Conservation (phyloP, 2,888 invertebrate genomes). For the Tupiocoris notatus region DNA sequence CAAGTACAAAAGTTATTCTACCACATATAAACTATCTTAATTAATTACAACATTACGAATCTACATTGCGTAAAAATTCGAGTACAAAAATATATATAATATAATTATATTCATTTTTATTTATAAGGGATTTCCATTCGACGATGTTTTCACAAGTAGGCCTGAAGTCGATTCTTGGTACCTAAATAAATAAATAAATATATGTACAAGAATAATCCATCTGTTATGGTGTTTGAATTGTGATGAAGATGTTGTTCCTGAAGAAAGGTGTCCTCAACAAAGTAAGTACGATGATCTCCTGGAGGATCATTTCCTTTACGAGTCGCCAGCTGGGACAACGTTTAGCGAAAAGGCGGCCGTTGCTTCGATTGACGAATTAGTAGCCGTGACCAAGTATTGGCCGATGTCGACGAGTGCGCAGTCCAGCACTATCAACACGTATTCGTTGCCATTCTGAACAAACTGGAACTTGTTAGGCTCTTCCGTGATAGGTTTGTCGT, state of each 20-base stretch:
- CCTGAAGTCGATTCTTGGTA: slow-evolving; percentile 41
- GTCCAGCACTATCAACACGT: slow-evolving; percentile 73
- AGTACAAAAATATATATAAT: slow-evolving; percentile 41
- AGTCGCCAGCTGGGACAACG: slow-evolving; percentile 55
- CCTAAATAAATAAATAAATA: slow-evolving; percentile 30
- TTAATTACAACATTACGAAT: slow-evolving; percentile 36
- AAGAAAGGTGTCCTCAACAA: too few species aligned
- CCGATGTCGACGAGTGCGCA: slow-evolving; percentile 77
- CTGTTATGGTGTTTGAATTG: slow-evolving; percentile 29
- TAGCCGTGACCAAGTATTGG: slow-evolving; percentile 82
- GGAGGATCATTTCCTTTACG: slow-evolving; percentile 36
- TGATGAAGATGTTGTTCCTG: too few species aligned
- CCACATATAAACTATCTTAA: slow-evolving; percentile 23
- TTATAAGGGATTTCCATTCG: slow-evolving; percentile 8
- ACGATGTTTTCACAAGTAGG: slow-evolving; percentile 44
- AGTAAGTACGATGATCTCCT: too few species aligned
- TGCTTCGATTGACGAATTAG: slow-evolving; percentile 81
- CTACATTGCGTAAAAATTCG: slow-evolving; percentile 32
- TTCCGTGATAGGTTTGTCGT: slow-evolving; percentile 60
- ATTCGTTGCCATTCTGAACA: slow-evolving; percentile 76
- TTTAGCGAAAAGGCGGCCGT: slow-evolving; percentile 84
- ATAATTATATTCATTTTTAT: slow-evolving; percentile 8
- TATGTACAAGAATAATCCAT: slow-evolving; percentile 31
- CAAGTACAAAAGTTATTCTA: slow-evolving; percentile 25
- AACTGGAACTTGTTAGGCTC: slow-evolving; percentile 73